Evolutionary conservation across 2,797 vertebrate species (phyloP).

Genomic region (Mus caroli): DNA sequence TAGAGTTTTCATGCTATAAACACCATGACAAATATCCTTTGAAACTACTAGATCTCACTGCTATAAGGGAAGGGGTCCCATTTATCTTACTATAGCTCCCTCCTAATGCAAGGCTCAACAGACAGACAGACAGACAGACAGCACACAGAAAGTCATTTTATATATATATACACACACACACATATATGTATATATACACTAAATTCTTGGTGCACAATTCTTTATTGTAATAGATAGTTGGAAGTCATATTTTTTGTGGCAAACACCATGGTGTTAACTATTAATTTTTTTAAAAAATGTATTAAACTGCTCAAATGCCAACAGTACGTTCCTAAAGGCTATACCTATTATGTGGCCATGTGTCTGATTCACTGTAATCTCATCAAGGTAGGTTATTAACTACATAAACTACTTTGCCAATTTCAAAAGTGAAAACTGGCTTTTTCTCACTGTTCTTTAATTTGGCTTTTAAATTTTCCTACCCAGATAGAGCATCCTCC

Average conservation of each 20-base stretch:
- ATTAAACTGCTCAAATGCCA: slow-evolving; percentile 24
- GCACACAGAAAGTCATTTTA: neutral
- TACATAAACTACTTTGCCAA: slow-evolving; percentile 13
- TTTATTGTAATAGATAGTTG: slow-evolving; percentile 53
- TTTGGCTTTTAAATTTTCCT: slow-evolving; percentile 35
- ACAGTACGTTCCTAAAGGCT: slow-evolving; percentile 22
- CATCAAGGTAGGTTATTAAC: slow-evolving; percentile 14
- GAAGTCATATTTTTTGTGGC: slow-evolving; percentile 43
- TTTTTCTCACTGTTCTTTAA: slow-evolving; percentile 28
- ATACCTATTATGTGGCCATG: neutral
- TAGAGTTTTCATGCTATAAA: slow-evolving; percentile 28
- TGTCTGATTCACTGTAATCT: neutral
- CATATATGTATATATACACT: neutral
- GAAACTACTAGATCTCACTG: neutral
- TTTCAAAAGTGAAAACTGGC: slow-evolving; percentile 39
- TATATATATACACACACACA: neutral
- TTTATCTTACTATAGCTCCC: neutral
- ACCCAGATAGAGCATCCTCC: neutral
- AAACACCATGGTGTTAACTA: slow-evolving; percentile 38
- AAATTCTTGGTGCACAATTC: neutral
- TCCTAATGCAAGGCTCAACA: neutral
- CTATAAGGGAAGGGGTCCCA: neutral
- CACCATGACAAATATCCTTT: slow-evolving; percentile 18
- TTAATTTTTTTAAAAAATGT: slow-evolving; percentile 37
- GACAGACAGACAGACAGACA: neutral